Evolutionary conservation across 92 coral and sea anemone genomes (phyloP).

Genomic region (Galaxea fascicularis): DNA sequence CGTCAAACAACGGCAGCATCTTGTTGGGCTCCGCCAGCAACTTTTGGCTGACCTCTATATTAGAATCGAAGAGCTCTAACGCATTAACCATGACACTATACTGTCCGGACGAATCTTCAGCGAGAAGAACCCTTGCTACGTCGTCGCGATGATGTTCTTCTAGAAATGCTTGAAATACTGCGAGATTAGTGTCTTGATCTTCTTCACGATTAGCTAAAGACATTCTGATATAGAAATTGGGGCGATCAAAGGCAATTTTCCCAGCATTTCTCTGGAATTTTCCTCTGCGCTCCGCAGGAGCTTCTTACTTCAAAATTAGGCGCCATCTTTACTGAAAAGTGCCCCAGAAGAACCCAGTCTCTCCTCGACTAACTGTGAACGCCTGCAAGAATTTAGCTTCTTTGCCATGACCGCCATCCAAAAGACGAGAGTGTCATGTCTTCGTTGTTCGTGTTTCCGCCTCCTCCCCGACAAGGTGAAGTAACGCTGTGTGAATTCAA

Average conservation of each 20-base stretch:
- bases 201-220: constrained; percentile 45
- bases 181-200: constrained; percentile 55
- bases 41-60: constrained; percentile 81
- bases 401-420: constrained; percentile 65
- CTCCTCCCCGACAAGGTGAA: constrained; percentile 77
- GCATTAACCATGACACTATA: constrained; percentile 90
- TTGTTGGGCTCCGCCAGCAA: constrained; percentile 85
- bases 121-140: constrained; percentile 72
- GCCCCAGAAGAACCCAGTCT: constrained; percentile 39
- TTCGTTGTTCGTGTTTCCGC: constrained; percentile 80
- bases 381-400: constrained; percentile 45
- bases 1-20: constrained; percentile 91
- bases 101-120: constrained; percentile 82
- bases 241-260: not conserved
- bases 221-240: constrained; percentile 9
- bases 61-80: constrained; percentile 92
- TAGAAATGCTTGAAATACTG: constrained; percentile 83
- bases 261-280: not conserved
- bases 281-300: not conserved
- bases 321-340: not conserved
- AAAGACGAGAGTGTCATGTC: constrained; percentile 50
- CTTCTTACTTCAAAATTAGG: not conserved
- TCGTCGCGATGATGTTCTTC: constrained; percentile 83
- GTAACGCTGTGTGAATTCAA: constrained; percentile 89
- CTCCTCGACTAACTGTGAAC: not conserved